phyloP scores from a whole-genome alignment of 2,797 vertebrate species.

The Kryptolebias ocellatus region DNA sequence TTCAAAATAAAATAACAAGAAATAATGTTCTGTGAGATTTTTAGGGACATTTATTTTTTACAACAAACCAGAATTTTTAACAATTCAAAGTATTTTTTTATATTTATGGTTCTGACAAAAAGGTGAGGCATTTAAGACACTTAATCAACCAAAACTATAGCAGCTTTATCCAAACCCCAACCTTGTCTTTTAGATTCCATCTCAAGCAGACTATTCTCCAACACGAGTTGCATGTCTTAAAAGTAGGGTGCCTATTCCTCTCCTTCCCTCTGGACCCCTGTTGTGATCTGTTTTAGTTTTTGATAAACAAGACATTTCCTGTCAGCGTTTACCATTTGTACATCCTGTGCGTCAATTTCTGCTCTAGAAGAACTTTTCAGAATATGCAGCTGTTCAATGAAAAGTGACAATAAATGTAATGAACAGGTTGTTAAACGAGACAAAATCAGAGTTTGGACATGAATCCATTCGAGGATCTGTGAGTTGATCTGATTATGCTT shows the following conservation, averaged over 20 bases:
- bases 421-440: background rate
- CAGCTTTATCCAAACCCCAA: too few relatives aligned
- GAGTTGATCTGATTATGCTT: too few relatives aligned
- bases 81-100: too few relatives aligned
- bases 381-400: background rate
- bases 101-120: too few relatives aligned
- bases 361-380: background rate
- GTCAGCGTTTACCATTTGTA: conserved; percentile 5
- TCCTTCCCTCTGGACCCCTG: background rate
- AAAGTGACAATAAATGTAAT: background rate
- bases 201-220: background rate
- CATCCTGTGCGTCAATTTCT: conserved; percentile 8
- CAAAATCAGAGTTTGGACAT: background rate
- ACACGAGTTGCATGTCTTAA: background rate
- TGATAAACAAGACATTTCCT: conserved; percentile 16
- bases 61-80: too few relatives aligned
- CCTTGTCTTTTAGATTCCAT: too few relatives aligned
- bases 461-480: too few relatives aligned
- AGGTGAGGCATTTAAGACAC: too few relatives aligned
- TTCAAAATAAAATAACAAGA: too few relatives aligned
- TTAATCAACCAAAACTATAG: too few relatives aligned
- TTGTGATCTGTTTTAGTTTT: background rate
- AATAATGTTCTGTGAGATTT: too few relatives aligned
- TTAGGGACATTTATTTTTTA: too few relatives aligned
- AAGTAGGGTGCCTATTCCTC: background rate